Evolutionary conservation across 2,113 vertebrate species (phyloP).

Genomic region (Alouatta palliata): DNA sequence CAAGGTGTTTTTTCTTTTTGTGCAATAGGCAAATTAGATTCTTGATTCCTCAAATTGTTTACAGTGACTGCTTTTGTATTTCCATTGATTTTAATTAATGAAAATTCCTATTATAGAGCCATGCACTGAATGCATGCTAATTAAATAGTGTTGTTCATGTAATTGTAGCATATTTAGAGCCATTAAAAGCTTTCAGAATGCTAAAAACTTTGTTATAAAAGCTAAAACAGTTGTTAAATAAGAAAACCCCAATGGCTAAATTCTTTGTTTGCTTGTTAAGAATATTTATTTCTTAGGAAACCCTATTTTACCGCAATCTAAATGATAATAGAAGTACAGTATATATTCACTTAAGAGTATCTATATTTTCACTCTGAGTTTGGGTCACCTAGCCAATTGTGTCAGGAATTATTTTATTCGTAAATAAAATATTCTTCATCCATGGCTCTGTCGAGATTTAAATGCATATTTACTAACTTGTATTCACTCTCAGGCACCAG

Average conservation of each 20-base stretch:
- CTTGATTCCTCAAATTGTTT: constrained; percentile 48
- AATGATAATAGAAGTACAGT: constrained; percentile 59
- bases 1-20: constrained; percentile 1
- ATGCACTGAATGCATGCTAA: neutral
- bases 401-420: constrained; percentile 44
- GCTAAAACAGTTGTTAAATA: constrained; percentile 16
- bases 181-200: constrained; percentile 14
- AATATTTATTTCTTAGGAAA: constrained; percentile 38
- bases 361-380: constrained; percentile 50
- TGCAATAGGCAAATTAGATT: constrained; percentile 1
- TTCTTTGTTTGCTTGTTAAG: constrained; percentile 62
- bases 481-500: neutral
- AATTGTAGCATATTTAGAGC: constrained; percentile 20
- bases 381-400: constrained; percentile 22
- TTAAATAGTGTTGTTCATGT: constrained; percentile 41
- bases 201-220: constrained; percentile 55
- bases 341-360: too few relatives aligned
- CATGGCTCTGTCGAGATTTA: constrained; percentile 35
- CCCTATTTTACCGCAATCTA: constrained; percentile 32
- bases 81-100: constrained; percentile 62
- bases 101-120: constrained; percentile 40
- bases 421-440: constrained; percentile 32
- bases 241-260: neutral
- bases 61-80: constrained; percentile 42
- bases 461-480: neutral